Base-by-base conservation (phyloP, 2,113 vertebrate species). In the Hoplias malabaricus region DNA sequence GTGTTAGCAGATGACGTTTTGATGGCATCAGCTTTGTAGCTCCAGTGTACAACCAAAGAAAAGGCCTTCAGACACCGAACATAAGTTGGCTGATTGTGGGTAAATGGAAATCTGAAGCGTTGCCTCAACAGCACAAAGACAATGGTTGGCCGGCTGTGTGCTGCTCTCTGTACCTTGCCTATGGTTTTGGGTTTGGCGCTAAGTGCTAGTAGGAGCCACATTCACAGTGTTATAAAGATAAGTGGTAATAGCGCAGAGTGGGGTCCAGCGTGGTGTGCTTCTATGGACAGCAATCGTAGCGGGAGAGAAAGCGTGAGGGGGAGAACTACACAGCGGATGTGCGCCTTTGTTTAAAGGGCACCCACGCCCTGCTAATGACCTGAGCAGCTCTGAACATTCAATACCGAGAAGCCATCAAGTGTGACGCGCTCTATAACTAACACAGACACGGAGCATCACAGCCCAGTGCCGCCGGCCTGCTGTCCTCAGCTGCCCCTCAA, bases 341-440 rank as follows among this genome's bases (percentile, higher is more conserved):
- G 25, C 43, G 62, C 23, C 61, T 63, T 69, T 73, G 33, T 73
- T 33, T 38, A 76, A 56, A 50, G 25, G 23, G 34, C 27, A 12
- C 69, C 40, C 33, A 19, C 69, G 23, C 75, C 34, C 29, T 69
- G 57, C 12, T 74, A 78, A 74, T 74, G 43, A 56, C 56, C 69
- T 31, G 27, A 53, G 16, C 9, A n/a, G 14, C 21, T 21, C 48
- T 34, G 19, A 21, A 72, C 1, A 27, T 46, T 67, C 62, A 7
- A 72, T 77, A 71, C 43, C 11, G 21, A 31, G n/a, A 69, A 50
- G 57, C 27, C 5, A 59, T 73, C 50, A 31, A 72, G 46, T 36
- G 19, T 61, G 34, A 67, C 53, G 9, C 3, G 70, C 13, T 33
- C 42, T 65, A 25, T 19, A 62, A 48, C 23, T 29, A 31, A 63